Evolutionary conservation across 2,797 vertebrate species (phyloP).

Genomic region (Bradypus variegatus): DNA sequence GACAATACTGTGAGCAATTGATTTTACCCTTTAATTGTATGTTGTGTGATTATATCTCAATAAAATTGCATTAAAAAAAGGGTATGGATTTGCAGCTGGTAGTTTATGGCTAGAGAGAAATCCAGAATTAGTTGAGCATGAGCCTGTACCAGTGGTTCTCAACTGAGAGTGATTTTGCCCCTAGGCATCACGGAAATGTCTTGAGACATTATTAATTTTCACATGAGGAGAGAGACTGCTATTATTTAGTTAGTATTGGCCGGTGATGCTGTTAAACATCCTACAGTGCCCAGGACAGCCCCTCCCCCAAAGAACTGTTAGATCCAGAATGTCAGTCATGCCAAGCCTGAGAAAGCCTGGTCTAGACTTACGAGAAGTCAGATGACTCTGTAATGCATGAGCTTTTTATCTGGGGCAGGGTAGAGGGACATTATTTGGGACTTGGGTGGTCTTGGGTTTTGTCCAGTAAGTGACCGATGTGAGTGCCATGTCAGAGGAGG

Average conservation of each 20-base stretch:
- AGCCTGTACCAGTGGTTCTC: background rate
- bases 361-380: background rate
- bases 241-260: background rate
- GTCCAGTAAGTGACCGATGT: conserved; percentile 29
- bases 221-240: background rate
- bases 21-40: too few species aligned
- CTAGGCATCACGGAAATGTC: background rate
- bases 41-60: too few species aligned
- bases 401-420: background rate
- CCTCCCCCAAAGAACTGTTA: background rate
- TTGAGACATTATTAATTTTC: background rate
- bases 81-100: background rate
- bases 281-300: background rate
- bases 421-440: background rate
- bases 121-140: background rate
- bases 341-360: background rate
- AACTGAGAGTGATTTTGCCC: background rate
- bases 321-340: background rate
- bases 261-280: background rate
- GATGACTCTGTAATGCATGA: background rate
- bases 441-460: background rate
- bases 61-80: background rate
- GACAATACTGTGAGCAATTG: too few species aligned
- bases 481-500: conserved; percentile 34
- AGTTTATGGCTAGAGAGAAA: background rate